Evolutionary conservation across 2,888 invertebrate species (phyloP).

Genomic region (Corbicula japonica): DNA sequence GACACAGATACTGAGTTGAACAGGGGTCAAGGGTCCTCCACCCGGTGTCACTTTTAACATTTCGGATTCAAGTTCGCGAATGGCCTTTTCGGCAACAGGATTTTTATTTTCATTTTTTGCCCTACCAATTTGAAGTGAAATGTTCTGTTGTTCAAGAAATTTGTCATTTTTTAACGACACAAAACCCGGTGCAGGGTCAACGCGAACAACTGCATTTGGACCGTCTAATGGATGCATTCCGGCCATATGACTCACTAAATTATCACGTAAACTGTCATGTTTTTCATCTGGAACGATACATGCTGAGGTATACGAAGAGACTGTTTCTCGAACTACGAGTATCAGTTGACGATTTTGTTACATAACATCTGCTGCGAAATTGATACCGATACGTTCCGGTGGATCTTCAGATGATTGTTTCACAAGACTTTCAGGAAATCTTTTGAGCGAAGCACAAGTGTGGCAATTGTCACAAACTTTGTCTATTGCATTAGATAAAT

Average conservation of each 20-base stretch:
- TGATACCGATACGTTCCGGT: constrained; percentile 49
- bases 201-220: too few relatives aligned
- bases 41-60: constrained; percentile 60
- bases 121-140: too few relatives aligned
- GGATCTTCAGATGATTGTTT: constrained; percentile 27
- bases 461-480: constrained; percentile 21
- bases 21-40: constrained; percentile 36
- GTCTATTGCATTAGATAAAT: constrained; percentile 52
- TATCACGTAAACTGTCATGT: constrained; percentile 36
- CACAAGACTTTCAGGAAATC: constrained; percentile 7
- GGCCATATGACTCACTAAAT: background rate
- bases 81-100: constrained; percentile 70
- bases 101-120: constrained; percentile 61
- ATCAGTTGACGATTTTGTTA: constrained; percentile 64
- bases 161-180: too few relatives aligned
- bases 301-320: constrained; percentile 37
- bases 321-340: constrained; percentile 45
- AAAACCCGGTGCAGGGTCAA: too few relatives aligned
- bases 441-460: constrained; percentile 34
- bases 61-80: constrained; percentile 69
- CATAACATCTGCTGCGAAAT: constrained; percentile 71
- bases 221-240: constrained; percentile 22
- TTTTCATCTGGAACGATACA: constrained; percentile 50
- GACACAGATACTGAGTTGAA: constrained; percentile 35
- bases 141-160: too few relatives aligned